phyloP scores from a whole-genome alignment of 2,797 vertebrate genomes.

The Scarus forsteni region DNA sequence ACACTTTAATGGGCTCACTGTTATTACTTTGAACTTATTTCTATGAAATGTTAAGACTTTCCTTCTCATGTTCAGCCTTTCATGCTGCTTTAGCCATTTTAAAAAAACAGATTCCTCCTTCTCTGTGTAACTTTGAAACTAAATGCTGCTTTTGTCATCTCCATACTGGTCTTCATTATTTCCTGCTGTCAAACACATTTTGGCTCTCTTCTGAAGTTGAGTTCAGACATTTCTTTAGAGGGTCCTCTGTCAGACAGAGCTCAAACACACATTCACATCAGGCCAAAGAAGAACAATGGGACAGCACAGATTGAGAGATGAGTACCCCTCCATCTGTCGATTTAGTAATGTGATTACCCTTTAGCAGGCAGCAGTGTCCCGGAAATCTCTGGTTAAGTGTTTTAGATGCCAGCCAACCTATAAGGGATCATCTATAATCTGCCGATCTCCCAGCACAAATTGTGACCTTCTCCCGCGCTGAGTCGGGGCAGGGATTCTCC shows the following conservation, averaged over 20 bases:
- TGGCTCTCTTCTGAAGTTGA: constrained; percentile 28
- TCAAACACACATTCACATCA: constrained; percentile 12
- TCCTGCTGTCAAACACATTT: constrained; percentile 24
- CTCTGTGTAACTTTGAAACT: constrained; percentile 12
- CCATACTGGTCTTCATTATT: constrained; percentile 23
- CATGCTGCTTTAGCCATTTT: constrained; percentile 24
- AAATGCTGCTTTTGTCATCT: constrained; percentile 34
- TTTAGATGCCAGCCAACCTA: constrained; percentile 68
- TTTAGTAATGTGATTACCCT: constrained; percentile 77
- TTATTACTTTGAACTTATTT: constrained; percentile 41
- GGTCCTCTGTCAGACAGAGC: constrained; percentile 34
- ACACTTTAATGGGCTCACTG: constrained; percentile 6
- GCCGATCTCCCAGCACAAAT: constrained; percentile 52
- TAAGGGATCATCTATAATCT: constrained; percentile 69
- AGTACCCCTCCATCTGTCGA: constrained; percentile 71
- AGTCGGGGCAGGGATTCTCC: constrained; percentile 42
- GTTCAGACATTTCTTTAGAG: constrained; percentile 36
- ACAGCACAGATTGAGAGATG: constrained; percentile 54
- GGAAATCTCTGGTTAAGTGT: constrained; percentile 70
- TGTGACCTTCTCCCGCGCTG: constrained; percentile 58
- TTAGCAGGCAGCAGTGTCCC: constrained; percentile 55
- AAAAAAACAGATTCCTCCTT: constrained; percentile 32
- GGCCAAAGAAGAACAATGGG: constrained; percentile 41
- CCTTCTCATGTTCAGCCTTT: constrained; percentile 33
- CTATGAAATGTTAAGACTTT: constrained; percentile 35